Conservation (phyloP, 2,797 vertebrate species). For the Darevskia nairensis region DNA sequence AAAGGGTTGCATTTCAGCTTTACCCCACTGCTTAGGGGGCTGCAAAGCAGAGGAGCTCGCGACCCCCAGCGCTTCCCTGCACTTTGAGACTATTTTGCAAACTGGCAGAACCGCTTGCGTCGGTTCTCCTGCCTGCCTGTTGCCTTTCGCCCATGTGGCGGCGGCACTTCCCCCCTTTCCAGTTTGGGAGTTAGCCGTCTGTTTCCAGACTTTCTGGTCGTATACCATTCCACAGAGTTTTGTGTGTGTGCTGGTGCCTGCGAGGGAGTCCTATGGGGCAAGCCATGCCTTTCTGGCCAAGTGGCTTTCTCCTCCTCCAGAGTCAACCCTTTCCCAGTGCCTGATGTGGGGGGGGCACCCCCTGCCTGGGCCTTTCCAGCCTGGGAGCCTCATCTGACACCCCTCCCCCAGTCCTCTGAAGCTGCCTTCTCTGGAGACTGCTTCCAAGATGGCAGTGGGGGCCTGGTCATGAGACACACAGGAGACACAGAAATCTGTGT, state of each 20-base stretch:
- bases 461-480: not conserved
- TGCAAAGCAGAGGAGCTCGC: not conserved
- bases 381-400: not conserved
- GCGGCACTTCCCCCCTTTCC: not conserved
- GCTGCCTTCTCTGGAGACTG: not conserved
- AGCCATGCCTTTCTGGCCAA: conserved; percentile 1
- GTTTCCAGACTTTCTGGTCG: not conserved
- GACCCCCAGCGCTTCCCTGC: not conserved
- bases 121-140: not conserved
- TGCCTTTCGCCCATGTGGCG: not conserved
- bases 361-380: too few relatives aligned
- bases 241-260: not conserved
- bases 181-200: not conserved
- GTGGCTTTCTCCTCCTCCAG: not conserved
- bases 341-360: not conserved
- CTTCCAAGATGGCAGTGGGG: not conserved
- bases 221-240: not conserved
- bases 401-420: not conserved
- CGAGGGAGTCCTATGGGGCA: conserved; percentile 47
- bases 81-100: not conserved
- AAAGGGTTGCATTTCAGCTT: not conserved
- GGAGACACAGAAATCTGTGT: not conserved
- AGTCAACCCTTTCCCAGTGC: not conserved
- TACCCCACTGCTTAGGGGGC: not conserved
- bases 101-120: not conserved